These are phyloP conservation scores for Ispidina lecontei DNA, from an alignment of 2,797 vertebrate species.

Conservation along the genomic window DNA sequence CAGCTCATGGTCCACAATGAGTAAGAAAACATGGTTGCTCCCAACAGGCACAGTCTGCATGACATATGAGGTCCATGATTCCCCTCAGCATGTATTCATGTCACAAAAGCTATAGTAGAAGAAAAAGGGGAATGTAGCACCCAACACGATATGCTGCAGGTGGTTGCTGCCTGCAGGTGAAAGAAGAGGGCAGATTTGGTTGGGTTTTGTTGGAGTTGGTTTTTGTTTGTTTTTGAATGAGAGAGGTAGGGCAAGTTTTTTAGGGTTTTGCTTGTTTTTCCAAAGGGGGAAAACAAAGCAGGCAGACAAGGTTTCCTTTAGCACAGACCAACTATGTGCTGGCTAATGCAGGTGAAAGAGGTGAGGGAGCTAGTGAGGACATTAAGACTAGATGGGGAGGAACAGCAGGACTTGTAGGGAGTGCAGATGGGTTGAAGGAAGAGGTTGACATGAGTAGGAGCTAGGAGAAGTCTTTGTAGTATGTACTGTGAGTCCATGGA, in stretches of 20 bases:
- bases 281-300: rapidly evolving
- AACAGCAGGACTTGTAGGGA: not conserved
- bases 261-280: not conserved
- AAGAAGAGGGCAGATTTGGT: not conserved
- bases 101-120: not conserved
- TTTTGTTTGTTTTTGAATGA: not conserved
- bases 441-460: not conserved
- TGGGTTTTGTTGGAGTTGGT: not conserved
- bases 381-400: not conserved
- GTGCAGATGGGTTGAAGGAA: not conserved
- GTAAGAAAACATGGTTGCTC: not conserved
- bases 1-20: not conserved
- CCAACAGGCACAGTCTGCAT: rapidly evolving
- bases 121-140: not conserved
- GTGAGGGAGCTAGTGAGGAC: not conserved
- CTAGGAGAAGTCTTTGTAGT: not conserved
- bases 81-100: rapidly evolving
- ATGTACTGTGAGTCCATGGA: not conserved
- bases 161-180: not conserved
- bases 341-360: not conserved
- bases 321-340: not conserved
- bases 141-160: not conserved
- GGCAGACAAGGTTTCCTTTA: not conserved
- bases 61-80: not conserved
- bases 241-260: not conserved